Evolutionary conservation across 1,140 invertebrate species (phyloP).

Genomic region (Atta colombica): DNA sequence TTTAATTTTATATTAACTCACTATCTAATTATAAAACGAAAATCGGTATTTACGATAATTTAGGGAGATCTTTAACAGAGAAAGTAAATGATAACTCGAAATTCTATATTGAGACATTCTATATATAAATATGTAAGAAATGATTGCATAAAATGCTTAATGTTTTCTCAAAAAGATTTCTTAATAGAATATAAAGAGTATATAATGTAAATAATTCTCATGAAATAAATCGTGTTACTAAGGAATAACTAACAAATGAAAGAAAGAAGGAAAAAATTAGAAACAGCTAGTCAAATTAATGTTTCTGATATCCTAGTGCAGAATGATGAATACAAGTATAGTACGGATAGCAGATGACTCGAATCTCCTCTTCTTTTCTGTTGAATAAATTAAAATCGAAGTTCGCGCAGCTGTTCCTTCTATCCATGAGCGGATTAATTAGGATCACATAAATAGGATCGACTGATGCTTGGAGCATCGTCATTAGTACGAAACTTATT

Average conservation of each 20-base stretch:
- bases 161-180: neutral
- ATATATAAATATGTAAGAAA: neutral
- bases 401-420: constrained; percentile 78
- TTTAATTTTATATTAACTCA: neutral
- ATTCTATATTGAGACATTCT: neutral
- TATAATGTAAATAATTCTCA: constrained; percentile 7
- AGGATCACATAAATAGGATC: constrained; percentile 64
- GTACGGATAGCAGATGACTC: constrained; percentile 80
- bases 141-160: neutral
- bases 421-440: constrained; percentile 76
- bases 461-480: neutral
- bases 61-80: neutral
- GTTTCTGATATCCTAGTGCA: constrained; percentile 66
- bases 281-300: constrained; percentile 73
- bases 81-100: neutral
- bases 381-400: constrained; percentile 81
- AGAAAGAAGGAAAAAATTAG: neutral
- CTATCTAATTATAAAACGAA: neutral
- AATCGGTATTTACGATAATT: neutral
- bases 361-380: constrained; percentile 26
- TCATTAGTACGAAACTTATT: neutral
- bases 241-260: neutral
- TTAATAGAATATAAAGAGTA: neutral
- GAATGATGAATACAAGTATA: constrained; percentile 65
- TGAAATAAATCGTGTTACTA: neutral